Conservation (phyloP, 92 coral and sea anemone species). For the Isaurus tuberculatus region DNA sequence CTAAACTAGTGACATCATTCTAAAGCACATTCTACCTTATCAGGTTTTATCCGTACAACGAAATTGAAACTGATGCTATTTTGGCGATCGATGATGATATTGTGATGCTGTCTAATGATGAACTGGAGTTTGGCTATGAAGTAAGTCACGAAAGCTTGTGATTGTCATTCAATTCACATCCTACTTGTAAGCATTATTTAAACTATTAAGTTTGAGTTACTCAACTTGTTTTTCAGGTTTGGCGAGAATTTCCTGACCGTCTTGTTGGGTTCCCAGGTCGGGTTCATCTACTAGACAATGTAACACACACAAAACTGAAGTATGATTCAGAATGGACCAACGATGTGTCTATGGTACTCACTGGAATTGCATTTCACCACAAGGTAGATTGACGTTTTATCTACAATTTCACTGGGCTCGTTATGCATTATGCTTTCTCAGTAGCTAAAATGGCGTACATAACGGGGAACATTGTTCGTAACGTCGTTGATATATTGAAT, state of each 20-base stretch:
- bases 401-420: too few species aligned
- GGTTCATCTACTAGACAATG: conserved; percentile 80
- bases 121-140: conserved; percentile 96
- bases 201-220: not conserved
- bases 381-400: conserved; percentile 63
- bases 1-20: too few species aligned
- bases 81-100: conserved; percentile 98
- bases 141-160: conserved; percentile 57
- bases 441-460: too few species aligned
- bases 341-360: conserved; percentile 95
- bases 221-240: conserved; percentile 67
- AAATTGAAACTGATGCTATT: conserved; percentile 97
- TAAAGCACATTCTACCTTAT: not conserved
- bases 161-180: too few species aligned
- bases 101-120: conserved; percentile 93
- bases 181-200: not conserved
- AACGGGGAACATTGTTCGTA: too few species aligned
- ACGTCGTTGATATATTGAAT: too few species aligned
- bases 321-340: conserved; percentile 99
- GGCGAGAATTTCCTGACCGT: conserved; percentile 98
- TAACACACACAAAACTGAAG: conserved; percentile 57
- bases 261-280: conserved; percentile 98
- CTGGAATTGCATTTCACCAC: conserved; percentile 97
- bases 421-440: too few species aligned
- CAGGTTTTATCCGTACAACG: conserved; percentile 94